A percentile compares a stretch with the other conserved stretches of the same genome.
phyloP scores from a whole-genome alignment of 2,113 vertebrate genomes.

The Chaenocephalus aceratus region DNA sequence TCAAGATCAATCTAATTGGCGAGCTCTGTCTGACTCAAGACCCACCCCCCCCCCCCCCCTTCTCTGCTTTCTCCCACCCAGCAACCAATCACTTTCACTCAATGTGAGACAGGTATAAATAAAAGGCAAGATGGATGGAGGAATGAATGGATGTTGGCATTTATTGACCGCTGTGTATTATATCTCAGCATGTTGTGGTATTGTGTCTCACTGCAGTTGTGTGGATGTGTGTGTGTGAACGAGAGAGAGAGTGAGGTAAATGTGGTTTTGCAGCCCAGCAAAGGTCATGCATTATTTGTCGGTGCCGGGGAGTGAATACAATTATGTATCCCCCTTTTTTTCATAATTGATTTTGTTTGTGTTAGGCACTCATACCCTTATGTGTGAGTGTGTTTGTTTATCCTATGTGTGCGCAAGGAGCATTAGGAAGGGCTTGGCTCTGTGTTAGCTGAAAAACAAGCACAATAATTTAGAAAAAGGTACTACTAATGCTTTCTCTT shows the following conservation, averaged over 20 bases:
- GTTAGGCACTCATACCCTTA: not conserved
- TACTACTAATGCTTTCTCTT: slow-evolving; percentile 14
- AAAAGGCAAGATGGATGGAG: slow-evolving; percentile 64
- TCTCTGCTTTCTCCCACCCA: not conserved
- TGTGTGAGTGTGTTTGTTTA: slow-evolving; percentile 8
- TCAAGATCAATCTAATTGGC: slow-evolving; percentile 75
- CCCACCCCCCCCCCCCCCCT: too few species aligned
- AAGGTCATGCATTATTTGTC: slow-evolving; percentile 59
- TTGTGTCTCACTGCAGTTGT: slow-evolving; percentile 23
- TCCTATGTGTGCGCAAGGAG: slow-evolving; percentile 1
- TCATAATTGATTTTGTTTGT: not conserved
- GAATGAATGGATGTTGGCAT: slow-evolving; percentile 65
- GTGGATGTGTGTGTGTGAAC: not conserved
- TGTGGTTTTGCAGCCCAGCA: slow-evolving; percentile 21
- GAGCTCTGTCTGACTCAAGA: slow-evolving; percentile 36
- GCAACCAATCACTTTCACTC: slow-evolving; percentile 64
- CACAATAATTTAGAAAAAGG: slow-evolving; percentile 41
- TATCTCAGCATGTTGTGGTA: slow-evolving; percentile 44
- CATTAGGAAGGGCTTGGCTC: slow-evolving; percentile 14
- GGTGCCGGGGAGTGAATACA: slow-evolving; percentile 5
- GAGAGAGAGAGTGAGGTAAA: not conserved
- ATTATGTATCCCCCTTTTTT: slow-evolving; percentile 9
- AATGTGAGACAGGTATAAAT: slow-evolving; percentile 61
- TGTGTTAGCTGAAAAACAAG: slow-evolving; percentile 38
- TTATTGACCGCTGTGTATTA: slow-evolving; percentile 73